A percentile compares a stretch with the other conserved stretches of the same genome.
Evolutionary conservation across 2,797 vertebrate species (phyloP).

Genomic region (Cuculus canorus): DNA sequence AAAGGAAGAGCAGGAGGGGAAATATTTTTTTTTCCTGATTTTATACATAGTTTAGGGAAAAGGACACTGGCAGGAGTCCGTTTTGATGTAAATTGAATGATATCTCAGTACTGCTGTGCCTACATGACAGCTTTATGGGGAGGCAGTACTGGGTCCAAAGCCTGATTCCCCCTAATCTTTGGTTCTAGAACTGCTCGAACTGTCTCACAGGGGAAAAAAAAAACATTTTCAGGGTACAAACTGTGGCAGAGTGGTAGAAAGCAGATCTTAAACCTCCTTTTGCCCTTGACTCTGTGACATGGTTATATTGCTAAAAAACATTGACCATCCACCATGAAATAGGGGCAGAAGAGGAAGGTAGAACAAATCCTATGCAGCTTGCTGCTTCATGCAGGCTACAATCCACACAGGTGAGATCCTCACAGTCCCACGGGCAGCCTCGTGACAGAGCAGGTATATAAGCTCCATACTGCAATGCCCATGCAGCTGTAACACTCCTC

Average conservation of each 20-base stretch:
- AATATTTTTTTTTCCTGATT: background rate
- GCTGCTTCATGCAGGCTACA: background rate
- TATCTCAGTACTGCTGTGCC: background rate
- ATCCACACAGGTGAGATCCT: rapidly evolving
- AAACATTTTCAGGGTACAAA: background rate
- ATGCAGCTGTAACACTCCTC: background rate
- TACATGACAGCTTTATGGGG: background rate
- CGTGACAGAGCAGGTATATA: rapidly evolving
- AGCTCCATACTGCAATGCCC: background rate
- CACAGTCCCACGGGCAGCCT: background rate
- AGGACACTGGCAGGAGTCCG: background rate
- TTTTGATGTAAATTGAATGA: background rate
- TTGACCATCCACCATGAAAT: background rate
- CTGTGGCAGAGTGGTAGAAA: background rate
- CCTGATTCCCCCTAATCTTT: background rate
- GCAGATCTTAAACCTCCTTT: background rate
- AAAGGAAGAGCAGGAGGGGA: background rate
- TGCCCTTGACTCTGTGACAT: background rate
- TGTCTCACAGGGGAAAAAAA: background rate
- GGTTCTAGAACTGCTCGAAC: background rate
- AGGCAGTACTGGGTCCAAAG: background rate
- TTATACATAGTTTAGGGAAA: background rate
- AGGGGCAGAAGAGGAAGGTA: background rate
- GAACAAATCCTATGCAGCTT: background rate
- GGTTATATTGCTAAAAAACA: background rate